phyloP scores from a whole-genome alignment of 2,797 vertebrate species.

The Sylvilagus floridanus region DNA sequence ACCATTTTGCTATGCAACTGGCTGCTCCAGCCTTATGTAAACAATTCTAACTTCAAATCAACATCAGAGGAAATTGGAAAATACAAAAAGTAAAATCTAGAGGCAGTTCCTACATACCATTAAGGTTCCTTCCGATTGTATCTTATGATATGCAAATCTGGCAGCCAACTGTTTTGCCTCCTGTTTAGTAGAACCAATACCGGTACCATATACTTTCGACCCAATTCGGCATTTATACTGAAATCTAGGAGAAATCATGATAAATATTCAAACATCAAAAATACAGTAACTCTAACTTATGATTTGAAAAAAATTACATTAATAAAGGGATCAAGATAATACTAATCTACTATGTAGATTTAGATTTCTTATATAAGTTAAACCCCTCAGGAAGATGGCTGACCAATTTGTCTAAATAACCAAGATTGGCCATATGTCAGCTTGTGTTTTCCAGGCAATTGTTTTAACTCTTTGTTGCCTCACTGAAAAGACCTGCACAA shows the following conservation, averaged over 20 bases:
- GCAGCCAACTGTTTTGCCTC: constrained; percentile 85
- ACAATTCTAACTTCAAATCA: not conserved
- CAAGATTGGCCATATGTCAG: not conserved
- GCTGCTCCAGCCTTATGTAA: not conserved
- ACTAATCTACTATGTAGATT: not conserved
- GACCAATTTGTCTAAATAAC: not conserved
- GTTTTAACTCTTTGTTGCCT: constrained; percentile 19
- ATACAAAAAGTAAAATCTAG: constrained; percentile 38
- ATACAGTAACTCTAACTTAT: not conserved
- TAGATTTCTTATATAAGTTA: constrained; percentile 19
- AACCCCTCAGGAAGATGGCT: not conserved
- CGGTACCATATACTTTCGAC: not conserved
- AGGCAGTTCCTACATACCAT: constrained; percentile 70
- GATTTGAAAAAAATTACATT: not conserved
- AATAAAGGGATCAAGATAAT: not conserved
- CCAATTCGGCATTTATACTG: constrained; percentile 72
- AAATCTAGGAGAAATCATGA: constrained; percentile 80
- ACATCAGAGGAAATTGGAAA: not conserved
- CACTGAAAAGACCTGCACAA: not conserved
- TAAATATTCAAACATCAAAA: constrained; percentile 48
- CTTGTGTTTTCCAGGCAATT: constrained; percentile 20
- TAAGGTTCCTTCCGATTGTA: fast-evolving
- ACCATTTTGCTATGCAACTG: not conserved
- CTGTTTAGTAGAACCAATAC: constrained; percentile 59
- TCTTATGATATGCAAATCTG: constrained; percentile 64